Evolutionary conservation across 1,140 invertebrate genomes (phyloP).

Genomic region (Drosophila tropicalis): DNA sequence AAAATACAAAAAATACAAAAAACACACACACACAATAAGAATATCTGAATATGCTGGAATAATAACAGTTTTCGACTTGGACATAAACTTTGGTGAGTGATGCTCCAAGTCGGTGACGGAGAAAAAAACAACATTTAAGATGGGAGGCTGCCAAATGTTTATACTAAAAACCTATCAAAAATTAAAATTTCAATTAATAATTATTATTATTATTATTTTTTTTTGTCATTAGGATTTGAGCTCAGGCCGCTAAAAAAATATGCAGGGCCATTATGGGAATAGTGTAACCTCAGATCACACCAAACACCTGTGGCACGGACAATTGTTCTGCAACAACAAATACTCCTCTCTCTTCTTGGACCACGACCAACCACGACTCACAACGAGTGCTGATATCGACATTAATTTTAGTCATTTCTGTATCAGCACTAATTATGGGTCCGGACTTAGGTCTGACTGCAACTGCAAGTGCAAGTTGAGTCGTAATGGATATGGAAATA

Average conservation of each 20-base stretch:
- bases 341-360: slow-evolving; percentile 5
- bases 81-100: slow-evolving; percentile 35
- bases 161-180: too few species aligned
- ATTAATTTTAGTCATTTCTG: slow-evolving; percentile 8
- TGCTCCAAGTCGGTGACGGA: neutral
- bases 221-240: neutral
- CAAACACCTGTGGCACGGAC: slow-evolving; percentile 1
- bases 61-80: slow-evolving; percentile 30
- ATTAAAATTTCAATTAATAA: too few species aligned
- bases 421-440: slow-evolving; percentile 10
- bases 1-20: too few species aligned
- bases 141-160: neutral
- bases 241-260: slow-evolving; percentile 12
- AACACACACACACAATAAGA: slow-evolving; percentile 12
- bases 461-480: neutral
- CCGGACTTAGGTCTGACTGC: neutral
- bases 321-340: slow-evolving; percentile 2
- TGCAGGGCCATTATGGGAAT: slow-evolving; percentile 6
- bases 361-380: neutral
- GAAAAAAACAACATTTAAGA: neutral
- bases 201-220: too few species aligned
- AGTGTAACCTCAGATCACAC: neutral
- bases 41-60: slow-evolving; percentile 36
- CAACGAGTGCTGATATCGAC: neutral
- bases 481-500: slow-evolving; percentile 8